A percentile compares a stretch with the other conserved stretches of the same genome.
These are phyloP conservation scores for Puntigrus tetrazona DNA, from an alignment of 2,113 vertebrate genomes.

Conservation along the genomic window DNA sequence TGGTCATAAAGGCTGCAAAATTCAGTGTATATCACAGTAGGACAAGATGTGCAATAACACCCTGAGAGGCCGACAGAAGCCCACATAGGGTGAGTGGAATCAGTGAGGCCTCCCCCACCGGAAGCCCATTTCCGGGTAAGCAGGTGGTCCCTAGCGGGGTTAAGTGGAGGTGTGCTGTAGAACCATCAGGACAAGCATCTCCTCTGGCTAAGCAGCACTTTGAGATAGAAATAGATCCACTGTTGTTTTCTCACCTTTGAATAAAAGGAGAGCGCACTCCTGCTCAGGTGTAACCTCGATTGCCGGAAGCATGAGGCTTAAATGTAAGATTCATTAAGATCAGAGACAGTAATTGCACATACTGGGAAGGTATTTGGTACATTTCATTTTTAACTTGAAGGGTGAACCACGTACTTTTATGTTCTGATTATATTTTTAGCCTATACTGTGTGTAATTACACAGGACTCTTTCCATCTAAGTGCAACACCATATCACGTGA, in stretches of 20 bases:
- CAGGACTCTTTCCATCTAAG: no score
- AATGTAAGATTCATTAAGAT: neutral
- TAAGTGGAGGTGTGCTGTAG: slow-evolving; percentile 76
- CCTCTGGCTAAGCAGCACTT: slow-evolving; percentile 66
- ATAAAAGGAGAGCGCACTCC: slow-evolving; percentile 12
- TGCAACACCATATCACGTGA: no score
- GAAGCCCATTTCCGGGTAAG: slow-evolving; percentile 76
- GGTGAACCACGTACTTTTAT: neutral
- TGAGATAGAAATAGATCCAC: slow-evolving; percentile 45
- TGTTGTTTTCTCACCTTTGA: slow-evolving; percentile 55
- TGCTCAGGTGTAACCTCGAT: slow-evolving; percentile 38
- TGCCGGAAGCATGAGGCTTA: neutral
- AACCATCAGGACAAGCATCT: slow-evolving; percentile 67
- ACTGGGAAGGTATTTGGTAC: neutral
- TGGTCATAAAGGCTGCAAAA: slow-evolving; percentile 59
- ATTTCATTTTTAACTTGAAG: neutral
- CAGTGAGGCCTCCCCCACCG: slow-evolving; percentile 67
- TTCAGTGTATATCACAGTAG: slow-evolving; percentile 72
- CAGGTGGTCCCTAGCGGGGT: slow-evolving; percentile 73
- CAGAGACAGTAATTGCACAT: neutral
- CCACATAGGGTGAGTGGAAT: slow-evolving; percentile 69
- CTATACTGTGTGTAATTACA: no score
- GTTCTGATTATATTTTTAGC: no score
- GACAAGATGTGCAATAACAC: slow-evolving; percentile 71
- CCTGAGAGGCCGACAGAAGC: slow-evolving; percentile 69